A percentile compares a stretch with the other conserved stretches of the same genome.
phyloP scores from a whole-genome alignment of 2,888 invertebrate species.

The Meiosimyza decipiens region DNA sequence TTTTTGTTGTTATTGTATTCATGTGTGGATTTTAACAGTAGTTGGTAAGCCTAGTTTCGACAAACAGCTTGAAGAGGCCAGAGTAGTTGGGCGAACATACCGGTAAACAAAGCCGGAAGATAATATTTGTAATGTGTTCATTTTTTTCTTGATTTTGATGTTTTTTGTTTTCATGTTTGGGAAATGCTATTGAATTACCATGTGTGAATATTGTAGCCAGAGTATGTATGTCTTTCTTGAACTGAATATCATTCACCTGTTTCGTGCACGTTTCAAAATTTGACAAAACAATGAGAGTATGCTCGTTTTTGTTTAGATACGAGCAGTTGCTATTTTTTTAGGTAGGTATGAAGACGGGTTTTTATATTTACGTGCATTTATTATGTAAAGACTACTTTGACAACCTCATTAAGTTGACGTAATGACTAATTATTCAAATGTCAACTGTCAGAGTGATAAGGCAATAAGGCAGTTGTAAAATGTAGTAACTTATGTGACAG shows the following conservation, averaged over 20 bases:
- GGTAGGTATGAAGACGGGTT: not conserved
- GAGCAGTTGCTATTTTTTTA: not conserved
- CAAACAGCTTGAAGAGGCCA: not conserved
- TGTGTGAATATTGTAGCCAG: not conserved
- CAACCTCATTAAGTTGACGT: not conserved
- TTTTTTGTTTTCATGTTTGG: not conserved
- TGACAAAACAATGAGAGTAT: too few species aligned
- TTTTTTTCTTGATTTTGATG: not conserved
- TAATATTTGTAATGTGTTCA: not conserved
- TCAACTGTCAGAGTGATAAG: not conserved
- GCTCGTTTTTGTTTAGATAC: not conserved
- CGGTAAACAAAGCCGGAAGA: slow-evolving; percentile 19
- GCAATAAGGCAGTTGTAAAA: too few species aligned
- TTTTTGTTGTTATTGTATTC: not conserved
- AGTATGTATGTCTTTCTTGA: too few species aligned
- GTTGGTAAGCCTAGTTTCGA: not conserved
- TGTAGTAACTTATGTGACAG: too few species aligned
- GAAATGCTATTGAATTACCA: slow-evolving; percentile 15
- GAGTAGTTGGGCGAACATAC: not conserved
- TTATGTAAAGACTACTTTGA: slow-evolving; percentile 3
- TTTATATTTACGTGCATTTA: not conserved
- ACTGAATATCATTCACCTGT: slow-evolving; percentile 1
- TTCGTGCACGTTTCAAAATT: slow-evolving; percentile 22
- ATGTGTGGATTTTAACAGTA: not conserved
- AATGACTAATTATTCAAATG: not conserved